Conservation (phyloP, 2,113 vertebrate species). For the Leucosticte australis region DNA sequence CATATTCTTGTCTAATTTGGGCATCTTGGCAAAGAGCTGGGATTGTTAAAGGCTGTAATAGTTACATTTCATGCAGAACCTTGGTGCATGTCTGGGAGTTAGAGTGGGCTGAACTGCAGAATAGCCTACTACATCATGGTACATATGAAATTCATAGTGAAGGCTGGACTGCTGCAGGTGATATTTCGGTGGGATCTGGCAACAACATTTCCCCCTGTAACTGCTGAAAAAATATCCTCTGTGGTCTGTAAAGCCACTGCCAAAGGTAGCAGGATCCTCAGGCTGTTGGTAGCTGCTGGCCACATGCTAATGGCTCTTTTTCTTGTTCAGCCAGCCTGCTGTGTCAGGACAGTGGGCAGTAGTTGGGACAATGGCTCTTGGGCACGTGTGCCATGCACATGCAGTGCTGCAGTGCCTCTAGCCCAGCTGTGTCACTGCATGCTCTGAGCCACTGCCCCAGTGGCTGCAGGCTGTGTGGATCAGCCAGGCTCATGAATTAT, state of each 20-base stretch:
- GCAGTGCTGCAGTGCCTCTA: not conserved
- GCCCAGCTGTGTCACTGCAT: not conserved
- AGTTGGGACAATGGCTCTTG: fast-evolving
- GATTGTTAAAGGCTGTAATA: not conserved
- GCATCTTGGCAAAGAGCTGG: not conserved
- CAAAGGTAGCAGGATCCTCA: not conserved
- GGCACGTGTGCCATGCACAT: not conserved
- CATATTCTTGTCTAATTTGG: not conserved
- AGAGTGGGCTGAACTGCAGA: not conserved
- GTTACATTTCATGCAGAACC: not conserved
- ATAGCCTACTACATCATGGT: not conserved
- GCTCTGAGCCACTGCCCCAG: not conserved
- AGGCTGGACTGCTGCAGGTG: not conserved
- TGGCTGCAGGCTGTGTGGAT: not conserved
- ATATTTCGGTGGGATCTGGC: not conserved
- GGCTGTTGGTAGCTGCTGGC: not conserved
- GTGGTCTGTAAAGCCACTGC: not conserved
- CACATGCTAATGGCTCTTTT: fast-evolving
- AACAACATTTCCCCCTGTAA: not conserved
- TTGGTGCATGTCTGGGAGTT: not conserved
- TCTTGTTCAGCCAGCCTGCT: not conserved
- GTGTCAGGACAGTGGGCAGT: not conserved
- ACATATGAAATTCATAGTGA: fast-evolving
- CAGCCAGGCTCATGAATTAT: not conserved
- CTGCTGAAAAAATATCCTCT: not conserved